phyloP scores from a whole-genome alignment of 2,797 vertebrate species.

The Taenioides sp. region DNA sequence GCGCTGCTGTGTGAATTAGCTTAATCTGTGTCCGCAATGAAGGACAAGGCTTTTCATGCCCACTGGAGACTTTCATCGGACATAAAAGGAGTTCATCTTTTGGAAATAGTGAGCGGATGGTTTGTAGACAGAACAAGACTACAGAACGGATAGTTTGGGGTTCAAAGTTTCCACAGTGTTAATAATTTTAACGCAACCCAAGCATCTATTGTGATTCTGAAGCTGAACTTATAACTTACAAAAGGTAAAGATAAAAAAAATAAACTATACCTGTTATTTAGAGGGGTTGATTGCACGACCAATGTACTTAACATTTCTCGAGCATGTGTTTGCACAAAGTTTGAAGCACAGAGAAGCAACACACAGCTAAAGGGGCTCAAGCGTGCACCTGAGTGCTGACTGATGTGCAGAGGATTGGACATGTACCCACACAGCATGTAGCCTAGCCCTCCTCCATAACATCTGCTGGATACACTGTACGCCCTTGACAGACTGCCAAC shows the following conservation, averaged over 20 bases:
- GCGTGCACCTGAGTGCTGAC: conserved; percentile 53
- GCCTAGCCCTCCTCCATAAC: conserved; percentile 45
- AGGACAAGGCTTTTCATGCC: conserved; percentile 71
- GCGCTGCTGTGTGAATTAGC: conserved; percentile 73
- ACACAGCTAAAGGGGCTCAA: conserved; percentile 23
- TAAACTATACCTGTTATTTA: conserved; percentile 14
- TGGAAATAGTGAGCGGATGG: conserved; percentile 55
- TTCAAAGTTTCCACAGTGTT: conserved; percentile 57
- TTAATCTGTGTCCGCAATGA: conserved; percentile 74
- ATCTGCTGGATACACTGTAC: conserved; percentile 58
- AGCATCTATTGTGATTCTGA: conserved; percentile 24
- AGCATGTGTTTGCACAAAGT: conserved; percentile 22
- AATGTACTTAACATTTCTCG: conserved; percentile 29
- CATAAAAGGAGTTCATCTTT: conserved; percentile 71
- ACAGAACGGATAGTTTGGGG: conserved; percentile 34
- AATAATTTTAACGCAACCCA: conserved; percentile 38
- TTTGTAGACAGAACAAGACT: conserved; percentile 30
- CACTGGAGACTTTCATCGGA: conserved; percentile 66
- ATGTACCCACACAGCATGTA: conserved; percentile 52
- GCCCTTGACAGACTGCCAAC: conserved; percentile 69
- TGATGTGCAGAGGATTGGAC: conserved; percentile 51
- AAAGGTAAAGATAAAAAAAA: not conserved
- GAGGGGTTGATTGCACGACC: conserved; percentile 15
- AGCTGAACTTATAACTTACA: conserved; percentile 26
- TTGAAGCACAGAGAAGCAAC: conserved; percentile 1